Base-by-base conservation (phyloP, 2,888 invertebrate genomes). In the Trachelus iudaicus region DNA sequence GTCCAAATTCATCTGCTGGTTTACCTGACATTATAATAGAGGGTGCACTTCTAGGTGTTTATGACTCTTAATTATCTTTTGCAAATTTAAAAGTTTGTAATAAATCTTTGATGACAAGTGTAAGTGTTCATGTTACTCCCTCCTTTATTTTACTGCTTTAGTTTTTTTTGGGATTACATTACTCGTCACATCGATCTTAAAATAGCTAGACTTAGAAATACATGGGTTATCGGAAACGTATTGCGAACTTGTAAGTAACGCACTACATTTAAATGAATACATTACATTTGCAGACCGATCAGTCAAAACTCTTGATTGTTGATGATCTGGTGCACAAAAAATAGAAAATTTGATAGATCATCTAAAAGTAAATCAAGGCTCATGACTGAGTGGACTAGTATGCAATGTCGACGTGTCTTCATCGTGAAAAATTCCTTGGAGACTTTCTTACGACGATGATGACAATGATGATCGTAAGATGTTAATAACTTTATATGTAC, bases 11-110 rank as follows among this genome's bases (percentile, higher is more conserved):
- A 15, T 84, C 86, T 13, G 87, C 87, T 69, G 90, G 89, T 85
- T 88, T 92, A 85, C 90, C 92, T 56, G 92, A 92, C 81, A 90
- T 92, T 34, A 90, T 92, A n/a, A 92, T 90, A 23, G 89, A 90
- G 73, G 92, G 92, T 33, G 92, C 92, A 34, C 84, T 92, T n/a
- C 80, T 90, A 76, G 92, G 91, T 77, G 85, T 91, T 80, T 91
- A 91, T 82, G 89, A 90, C 79, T 86, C 89, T 4, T 89, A 81
- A 87, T 56, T 78, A 78, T 69, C 15, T 15, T 76, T 77, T 68
- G 77, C 77, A 78, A 81, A 79, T 81, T 80, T 80, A 78, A 79
- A 80, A 80, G 79, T 37, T 81, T 80, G 80, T 79, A 81, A 80
- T 81, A 82, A 82, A 81, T 80, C 79, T 81, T 82, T 77, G 6